Base-by-base conservation (phyloP, 2,888 invertebrate genomes). In the Drosophila mayaguana region DNA sequence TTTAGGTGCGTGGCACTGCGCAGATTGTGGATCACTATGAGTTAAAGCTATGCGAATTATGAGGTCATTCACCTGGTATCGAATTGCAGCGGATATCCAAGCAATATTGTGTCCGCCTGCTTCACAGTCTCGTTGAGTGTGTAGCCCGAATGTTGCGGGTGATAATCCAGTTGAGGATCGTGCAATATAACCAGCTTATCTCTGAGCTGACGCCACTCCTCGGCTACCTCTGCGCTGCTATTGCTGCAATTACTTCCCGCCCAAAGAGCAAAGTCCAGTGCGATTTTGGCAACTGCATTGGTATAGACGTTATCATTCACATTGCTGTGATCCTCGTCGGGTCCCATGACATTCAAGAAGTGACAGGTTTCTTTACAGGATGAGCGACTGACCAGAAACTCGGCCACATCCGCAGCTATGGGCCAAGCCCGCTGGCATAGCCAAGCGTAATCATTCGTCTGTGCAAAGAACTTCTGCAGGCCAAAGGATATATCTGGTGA, bases 311-410 rank as follows among this genome's bases (percentile, higher is more conserved):
- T 95, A 69, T 95, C 95, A 22, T 93, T 93, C 2, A 95, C 92
- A 78, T 94, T 94, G 28, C 87, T 92, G 81, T 95, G 95, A 84
- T 95, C 94, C 92, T 95, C 95, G 75, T 95, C 95, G 0, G 95
- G 95, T 1, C 95, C 95, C 95, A 95, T 95, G 6, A 95, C 94
- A 91, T 94, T 94, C 81, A 46, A 90, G 6, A 86, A 64, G 48
- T 88, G 86, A 7, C 88, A 86, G 64, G 94, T 93, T 0, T 92
- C 91, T 65, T 93, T 93, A 81, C 94, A 93, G 25, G 93, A 91
- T 0, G 94, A 94, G 5, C 95, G 93, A 25, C 94, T 94, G 1
- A 93, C 93, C 93, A 95, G 94, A 83, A 95, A 95, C 71, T 94
- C 94, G 0, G 95, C 95, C 12, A 95, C 95, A 54, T 94, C 93